Base-by-base conservation (phyloP, 2,888 invertebrate species). In the Agrochola circellaris region DNA sequence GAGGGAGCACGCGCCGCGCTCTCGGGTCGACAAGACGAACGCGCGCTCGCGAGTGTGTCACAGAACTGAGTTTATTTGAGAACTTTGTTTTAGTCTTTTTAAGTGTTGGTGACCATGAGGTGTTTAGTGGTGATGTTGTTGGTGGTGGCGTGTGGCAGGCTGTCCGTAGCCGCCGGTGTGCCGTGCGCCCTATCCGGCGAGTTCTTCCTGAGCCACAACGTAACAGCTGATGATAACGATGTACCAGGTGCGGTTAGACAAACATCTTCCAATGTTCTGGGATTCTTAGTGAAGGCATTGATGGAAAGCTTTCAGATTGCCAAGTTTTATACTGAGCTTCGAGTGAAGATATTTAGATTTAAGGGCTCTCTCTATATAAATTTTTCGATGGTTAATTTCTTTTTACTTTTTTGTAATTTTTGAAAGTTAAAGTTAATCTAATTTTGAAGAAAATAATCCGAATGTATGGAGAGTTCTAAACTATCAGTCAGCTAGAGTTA, bases 201-300 rank as follows among this genome's bases (percentile, higher is more conserved):
- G 88, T 96, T 95, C 94, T 95, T 96, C 92, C 85, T 91, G 85
- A 94, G 95, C 86, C 95, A 95, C 92, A 96, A 96, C 91, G 92
- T 93, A 92, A 94, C 96, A 96, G 96, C 96, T 95, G 96, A 96
- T 92, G 95, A 95, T 89, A 93, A 91, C 91, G 91, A 93, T 79
- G 93, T 93, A 91, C 94, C 96, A 96, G 96, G 96, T 96, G 94
- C 93, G 94, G 89, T 88, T 83, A 80, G 86, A 86, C 91, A 91
- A 92, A 93, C 90, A 92, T 70, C 77, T 82, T 73, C 83, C 84
- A 75, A 85, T 82, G 79, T 86, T 84, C 75, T 70, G 80, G 66
- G 70, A 71, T 56, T 51, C 38, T 48, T 38, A 65, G 58, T 38
- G 13, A 62, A 48, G 61, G 54, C 74, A 77, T 82, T 83, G 79